Evolutionary conservation across 1,140 invertebrate species (phyloP), one percentile per base, ranked within the genome.

Genomic region (Drosophila carrolli): DNA sequence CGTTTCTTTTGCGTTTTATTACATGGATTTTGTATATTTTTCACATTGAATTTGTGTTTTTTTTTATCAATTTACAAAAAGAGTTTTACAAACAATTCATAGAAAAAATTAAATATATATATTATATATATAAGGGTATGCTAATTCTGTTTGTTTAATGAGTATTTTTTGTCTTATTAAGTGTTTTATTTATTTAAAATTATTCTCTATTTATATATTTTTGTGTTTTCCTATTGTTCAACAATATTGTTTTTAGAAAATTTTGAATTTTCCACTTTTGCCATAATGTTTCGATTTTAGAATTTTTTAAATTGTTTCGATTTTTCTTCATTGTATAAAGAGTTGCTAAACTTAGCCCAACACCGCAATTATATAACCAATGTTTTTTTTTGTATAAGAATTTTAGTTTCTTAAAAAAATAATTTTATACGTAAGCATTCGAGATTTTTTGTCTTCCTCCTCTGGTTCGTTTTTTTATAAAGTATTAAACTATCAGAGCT

Each of bases 1-100:
- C 50, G 74, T 67, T 81, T 75, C 79, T 84, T 88, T 88, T 88
- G 79, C 83, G 83, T 88, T 86, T 86, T 86, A 86, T 86, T 86
- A 86, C 83, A 86, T 73, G 48, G 74, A 82, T 68, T 81, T 67
- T 85, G 55, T 81, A 78, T 85, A 85, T 83, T 88, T 86, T 74
- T 86, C 84, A 86, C 83, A 86, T 83, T 88, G 75, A 86, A 79
- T 73, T 76, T 81, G 43, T 67, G 60, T 43, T 78, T 78, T 75
- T 74, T 75, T 72, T 43, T 72, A 60, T 81, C 51, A 88, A 82
- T 88, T 88, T 88, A 86, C 83, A 86, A 82, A 88, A 79, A 77
- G 57, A 72, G 61, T 85, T 86, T 70, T 86, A 82, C 78, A 82
- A 86, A 63, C 75, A 84, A 81, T 76, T 80, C 75, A 78, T 85